Conservation (phyloP, 53 echinoderm and acorn worm genomes). For the Echinarachnius parma region DNA sequence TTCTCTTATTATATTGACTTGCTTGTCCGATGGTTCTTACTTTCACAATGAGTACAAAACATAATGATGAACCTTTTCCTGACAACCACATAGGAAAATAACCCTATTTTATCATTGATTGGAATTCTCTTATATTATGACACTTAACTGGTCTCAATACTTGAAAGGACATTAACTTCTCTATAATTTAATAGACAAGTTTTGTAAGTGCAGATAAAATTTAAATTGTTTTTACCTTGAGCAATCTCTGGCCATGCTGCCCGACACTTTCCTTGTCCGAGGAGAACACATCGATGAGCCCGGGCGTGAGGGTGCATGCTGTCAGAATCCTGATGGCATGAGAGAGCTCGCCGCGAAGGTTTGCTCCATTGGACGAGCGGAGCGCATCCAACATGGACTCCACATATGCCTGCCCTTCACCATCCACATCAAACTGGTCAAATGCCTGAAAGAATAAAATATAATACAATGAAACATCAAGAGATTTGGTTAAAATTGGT, state of each 20-base stretch:
- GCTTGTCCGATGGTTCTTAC: too few species aligned
- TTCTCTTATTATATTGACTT: too few species aligned
- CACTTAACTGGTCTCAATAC: too few species aligned
- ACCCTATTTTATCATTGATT: too few species aligned
- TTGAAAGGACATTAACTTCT: too few species aligned
- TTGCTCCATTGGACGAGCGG: constrained; percentile 88
- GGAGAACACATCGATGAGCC: constrained; percentile 87
- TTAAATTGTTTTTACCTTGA: constrained; percentile 85
- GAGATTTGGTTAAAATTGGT: too few species aligned
- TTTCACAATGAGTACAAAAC: too few species aligned
- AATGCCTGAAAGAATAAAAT: constrained; percentile 86
- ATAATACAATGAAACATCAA: neutral
- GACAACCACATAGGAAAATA: too few species aligned
- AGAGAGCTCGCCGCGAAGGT: constrained; percentile 84
- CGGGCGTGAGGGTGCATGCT: constrained; percentile 84
- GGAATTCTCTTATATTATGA: too few species aligned
- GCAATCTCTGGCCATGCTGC: constrained; percentile 77
- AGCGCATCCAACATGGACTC: constrained; percentile 87
- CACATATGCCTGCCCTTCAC: constrained; percentile 86
- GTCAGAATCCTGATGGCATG: constrained; percentile 88
- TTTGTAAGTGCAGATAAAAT: neutral
- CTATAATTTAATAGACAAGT: neutral
- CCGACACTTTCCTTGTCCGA: constrained; percentile 55
- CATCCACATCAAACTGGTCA: constrained; percentile 98
- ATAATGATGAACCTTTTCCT: too few species aligned